Evolutionary conservation across 2,113 vertebrate genomes (phyloP).

Genomic region (Drymodes brunneopygia): DNA sequence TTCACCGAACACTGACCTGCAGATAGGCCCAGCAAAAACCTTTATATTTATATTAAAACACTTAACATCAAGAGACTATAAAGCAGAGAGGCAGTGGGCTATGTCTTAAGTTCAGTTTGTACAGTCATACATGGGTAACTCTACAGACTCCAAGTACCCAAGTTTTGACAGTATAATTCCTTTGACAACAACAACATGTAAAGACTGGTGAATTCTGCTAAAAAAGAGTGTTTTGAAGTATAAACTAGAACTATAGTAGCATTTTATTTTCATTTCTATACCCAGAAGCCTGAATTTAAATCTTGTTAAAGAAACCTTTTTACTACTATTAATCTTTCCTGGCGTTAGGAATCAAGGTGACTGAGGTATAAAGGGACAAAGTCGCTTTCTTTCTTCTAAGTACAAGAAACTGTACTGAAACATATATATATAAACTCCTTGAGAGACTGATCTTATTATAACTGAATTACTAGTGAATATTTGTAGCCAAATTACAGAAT

Average conservation of each 20-base stretch:
- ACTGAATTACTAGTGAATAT: not conserved
- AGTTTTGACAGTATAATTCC: not conserved
- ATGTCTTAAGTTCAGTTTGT: not conserved
- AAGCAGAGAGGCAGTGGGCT: not conserved
- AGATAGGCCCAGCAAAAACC: not conserved
- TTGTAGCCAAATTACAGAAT: not conserved
- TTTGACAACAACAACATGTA: not conserved
- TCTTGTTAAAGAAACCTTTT: not conserved
- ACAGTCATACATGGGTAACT: not conserved
- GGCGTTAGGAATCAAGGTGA: not conserved
- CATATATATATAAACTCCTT: not conserved
- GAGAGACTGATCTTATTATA: not conserved
- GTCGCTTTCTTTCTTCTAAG: not conserved
- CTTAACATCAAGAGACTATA: not conserved
- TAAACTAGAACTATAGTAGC: not conserved
- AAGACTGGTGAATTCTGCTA: not conserved
- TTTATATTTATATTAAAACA: not conserved
- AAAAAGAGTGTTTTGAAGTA: not conserved
- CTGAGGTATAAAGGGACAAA: not conserved
- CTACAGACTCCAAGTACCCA: accelerated
- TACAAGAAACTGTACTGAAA: not conserved
- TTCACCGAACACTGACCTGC: not conserved
- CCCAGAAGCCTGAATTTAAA: not conserved
- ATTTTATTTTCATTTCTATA: not conserved
- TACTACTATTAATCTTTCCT: not conserved